phyloP scores from a whole-genome alignment of 2,888 invertebrate species.

The Monopis laevigella region DNA sequence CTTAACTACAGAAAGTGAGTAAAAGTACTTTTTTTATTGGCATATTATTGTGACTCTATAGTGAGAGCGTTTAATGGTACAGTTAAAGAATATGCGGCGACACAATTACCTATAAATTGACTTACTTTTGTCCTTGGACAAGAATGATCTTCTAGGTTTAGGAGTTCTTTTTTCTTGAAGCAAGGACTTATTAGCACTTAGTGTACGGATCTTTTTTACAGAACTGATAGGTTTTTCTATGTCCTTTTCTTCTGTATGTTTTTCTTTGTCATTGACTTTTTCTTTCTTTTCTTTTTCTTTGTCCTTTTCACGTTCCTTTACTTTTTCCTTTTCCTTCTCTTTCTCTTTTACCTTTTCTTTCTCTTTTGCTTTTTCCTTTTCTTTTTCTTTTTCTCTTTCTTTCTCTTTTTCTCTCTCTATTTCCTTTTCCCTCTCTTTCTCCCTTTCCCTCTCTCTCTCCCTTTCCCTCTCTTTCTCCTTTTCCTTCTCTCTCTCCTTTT shows the following conservation, averaged over 20 bases:
- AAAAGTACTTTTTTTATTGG: no score
- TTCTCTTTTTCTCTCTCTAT: conserved; percentile 19
- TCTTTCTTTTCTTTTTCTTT: conserved; percentile 20
- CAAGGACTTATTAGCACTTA: conserved; percentile 23
- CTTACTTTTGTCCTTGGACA: not conserved
- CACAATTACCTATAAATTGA: not conserved
- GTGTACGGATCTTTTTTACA: not conserved
- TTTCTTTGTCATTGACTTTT: conserved; percentile 22
- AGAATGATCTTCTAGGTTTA: conserved; percentile 23
- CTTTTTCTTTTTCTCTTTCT: conserved; percentile 16
- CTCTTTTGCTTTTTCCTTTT: conserved; percentile 23
- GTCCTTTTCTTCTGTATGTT: conserved; percentile 26
- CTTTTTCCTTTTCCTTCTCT: conserved; percentile 25
- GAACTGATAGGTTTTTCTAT: conserved; percentile 21
- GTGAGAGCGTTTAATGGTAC: no score
- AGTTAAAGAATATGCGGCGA: not conserved
- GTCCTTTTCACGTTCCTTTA: conserved; percentile 14
- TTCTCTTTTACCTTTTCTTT: conserved; percentile 22
- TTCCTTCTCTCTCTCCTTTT: conserved; percentile 29
- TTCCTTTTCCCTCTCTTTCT: conserved; percentile 28
- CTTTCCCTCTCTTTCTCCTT: conserved; percentile 17
- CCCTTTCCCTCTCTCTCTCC: conserved; percentile 22
- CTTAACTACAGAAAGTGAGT: no score
- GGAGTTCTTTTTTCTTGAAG: conserved; percentile 39
- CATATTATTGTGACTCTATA: no score